Evolutionary conservation across 1,140 invertebrate species (phyloP).

Genomic region (Ostrea denselamellosa): DNA sequence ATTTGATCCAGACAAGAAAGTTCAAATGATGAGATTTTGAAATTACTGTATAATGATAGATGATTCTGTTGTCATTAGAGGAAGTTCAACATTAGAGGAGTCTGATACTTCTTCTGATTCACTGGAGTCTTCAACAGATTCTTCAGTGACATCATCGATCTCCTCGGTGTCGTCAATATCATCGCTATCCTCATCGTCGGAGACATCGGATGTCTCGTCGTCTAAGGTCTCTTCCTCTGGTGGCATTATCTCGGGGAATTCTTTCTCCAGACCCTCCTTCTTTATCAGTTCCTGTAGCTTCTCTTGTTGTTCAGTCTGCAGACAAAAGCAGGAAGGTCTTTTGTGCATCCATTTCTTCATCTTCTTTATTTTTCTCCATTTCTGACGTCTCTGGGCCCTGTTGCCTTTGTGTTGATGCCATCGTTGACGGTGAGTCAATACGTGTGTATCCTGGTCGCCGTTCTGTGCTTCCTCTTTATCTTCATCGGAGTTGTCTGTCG

Average conservation of each 20-base stretch:
- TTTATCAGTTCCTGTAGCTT: conserved; percentile 18
- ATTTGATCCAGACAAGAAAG: neutral
- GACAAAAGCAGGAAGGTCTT: conserved; percentile 13
- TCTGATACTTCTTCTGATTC: neutral
- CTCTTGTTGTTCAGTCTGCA: conserved; percentile 16
- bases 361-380: conserved; percentile 19
- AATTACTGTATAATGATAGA: neutral
- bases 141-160: neutral
- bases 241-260: neutral
- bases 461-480: neutral
- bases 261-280: neutral
- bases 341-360: conserved; percentile 6
- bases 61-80: neutral
- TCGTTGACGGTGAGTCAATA: neutral
- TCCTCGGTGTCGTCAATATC: neutral
- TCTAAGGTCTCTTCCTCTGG: neutral
- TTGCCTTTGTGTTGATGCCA: neutral
- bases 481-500: neutral
- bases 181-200: neutral
- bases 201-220: neutral
- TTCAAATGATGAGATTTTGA: neutral
- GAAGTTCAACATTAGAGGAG: neutral
- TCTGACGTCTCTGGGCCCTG: neutral
- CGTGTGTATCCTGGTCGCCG: neutral
- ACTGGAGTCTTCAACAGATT: neutral